Conservation (phyloP, 2,797 vertebrate species). For the Saxicola maurus region DNA sequence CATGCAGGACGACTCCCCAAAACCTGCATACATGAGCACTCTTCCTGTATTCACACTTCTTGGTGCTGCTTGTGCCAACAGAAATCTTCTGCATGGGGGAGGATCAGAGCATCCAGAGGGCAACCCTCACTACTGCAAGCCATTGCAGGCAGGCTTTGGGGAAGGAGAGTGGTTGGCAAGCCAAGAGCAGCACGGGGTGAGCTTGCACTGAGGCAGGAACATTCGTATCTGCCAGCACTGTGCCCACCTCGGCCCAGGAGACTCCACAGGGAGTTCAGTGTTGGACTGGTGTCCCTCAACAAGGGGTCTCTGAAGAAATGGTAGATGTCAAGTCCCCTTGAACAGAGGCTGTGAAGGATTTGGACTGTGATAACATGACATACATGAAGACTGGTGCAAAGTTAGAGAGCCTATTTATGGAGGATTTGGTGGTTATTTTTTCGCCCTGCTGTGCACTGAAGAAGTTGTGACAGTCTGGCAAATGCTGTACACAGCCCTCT, state of each 20-base stretch:
- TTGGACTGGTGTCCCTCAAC: not conserved
- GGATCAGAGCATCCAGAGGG: not conserved
- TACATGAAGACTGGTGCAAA: not conserved
- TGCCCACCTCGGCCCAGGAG: accelerated
- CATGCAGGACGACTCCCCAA: accelerated
- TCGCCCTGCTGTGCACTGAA: not conserved
- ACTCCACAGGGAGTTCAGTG: not conserved
- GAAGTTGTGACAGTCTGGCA: not conserved
- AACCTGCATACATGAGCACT: accelerated
- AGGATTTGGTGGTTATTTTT: not conserved
- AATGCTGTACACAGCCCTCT: not conserved
- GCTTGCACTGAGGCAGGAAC: not conserved
- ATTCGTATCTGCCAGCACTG: accelerated
- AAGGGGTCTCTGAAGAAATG: not conserved
- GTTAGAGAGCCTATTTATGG: not conserved
- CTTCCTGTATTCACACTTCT: not conserved
- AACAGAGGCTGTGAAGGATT: not conserved
- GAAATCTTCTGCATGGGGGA: not conserved
- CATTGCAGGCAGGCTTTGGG: not conserved
- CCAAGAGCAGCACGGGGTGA: not conserved
- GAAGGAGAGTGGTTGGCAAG: not conserved
- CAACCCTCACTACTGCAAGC: not conserved
- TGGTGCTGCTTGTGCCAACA: not conserved
- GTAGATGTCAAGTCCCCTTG: not conserved
- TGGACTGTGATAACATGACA: not conserved